phyloP scores from a whole-genome alignment of 2,113 vertebrate species.

The Corythornis vintsioides region DNA sequence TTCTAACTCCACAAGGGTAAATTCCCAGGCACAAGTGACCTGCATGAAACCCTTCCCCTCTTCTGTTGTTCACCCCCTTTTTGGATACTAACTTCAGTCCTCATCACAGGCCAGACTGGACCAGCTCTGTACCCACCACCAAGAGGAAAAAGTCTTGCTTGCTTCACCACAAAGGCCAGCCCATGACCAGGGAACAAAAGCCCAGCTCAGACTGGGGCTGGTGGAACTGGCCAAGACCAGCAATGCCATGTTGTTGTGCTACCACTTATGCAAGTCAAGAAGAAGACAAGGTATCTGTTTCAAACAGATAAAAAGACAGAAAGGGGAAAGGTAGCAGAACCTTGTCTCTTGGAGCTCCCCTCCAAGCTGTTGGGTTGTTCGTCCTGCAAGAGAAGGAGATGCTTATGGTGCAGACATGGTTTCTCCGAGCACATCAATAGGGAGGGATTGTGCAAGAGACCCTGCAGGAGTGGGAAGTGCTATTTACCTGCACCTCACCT shows the following conservation, averaged over 20 bases:
- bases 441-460: not conserved
- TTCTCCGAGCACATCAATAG: not conserved
- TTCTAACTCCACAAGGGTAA: fast-evolving
- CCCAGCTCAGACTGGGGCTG: not conserved
- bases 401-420: fast-evolving
- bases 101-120: fast-evolving
- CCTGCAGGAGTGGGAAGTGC: not conserved
- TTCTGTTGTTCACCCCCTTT: not conserved
- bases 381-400: not conserved
- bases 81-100: not conserved
- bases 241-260: fast-evolving
- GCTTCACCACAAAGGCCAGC: not conserved
- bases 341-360: not conserved
- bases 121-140: not conserved
- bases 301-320: not conserved
- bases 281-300: not conserved
- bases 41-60: not conserved
- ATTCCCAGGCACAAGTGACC: not conserved
- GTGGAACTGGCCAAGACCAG: not conserved
- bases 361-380: not conserved
- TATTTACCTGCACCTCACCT: not conserved
- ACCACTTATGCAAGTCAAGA: not conserved
- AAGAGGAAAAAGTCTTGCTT: not conserved
- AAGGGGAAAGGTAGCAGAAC: not conserved
- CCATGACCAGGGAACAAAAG: not conserved